Evolutionary conservation across 2,113 vertebrate species (phyloP).

Genomic region (Chloropsis cyanopogon): DNA sequence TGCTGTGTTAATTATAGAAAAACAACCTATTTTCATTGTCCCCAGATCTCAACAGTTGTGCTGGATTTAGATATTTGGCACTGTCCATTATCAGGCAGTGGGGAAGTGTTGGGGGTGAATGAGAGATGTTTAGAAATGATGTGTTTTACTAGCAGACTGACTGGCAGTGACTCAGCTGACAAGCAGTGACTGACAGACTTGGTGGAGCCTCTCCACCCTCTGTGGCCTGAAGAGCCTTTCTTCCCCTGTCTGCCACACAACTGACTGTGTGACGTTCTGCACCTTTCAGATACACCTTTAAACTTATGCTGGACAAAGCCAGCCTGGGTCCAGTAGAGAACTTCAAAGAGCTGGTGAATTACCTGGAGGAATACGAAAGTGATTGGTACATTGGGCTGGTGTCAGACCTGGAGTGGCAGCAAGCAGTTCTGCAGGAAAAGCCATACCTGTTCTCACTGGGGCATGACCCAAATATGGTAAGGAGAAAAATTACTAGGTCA

Average conservation of each 20-base stretch:
- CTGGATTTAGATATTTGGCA: background rate
- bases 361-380: constrained; percentile 87
- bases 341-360: constrained; percentile 84
- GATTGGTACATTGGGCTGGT: constrained; percentile 94
- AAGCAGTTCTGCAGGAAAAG: constrained; percentile 90
- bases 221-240: background rate
- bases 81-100: background rate
- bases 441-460: constrained; percentile 93
- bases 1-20: background rate
- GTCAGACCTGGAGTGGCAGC: constrained; percentile 90
- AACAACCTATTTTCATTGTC: background rate
- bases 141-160: background rate
- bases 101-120: background rate
- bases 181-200: background rate
- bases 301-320: constrained; percentile 94
- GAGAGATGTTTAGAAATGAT: background rate
- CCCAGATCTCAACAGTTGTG: background rate
- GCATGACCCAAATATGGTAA: constrained; percentile 92
- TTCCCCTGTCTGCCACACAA: background rate
- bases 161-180: background rate
- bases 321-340: constrained; percentile 88
- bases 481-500: background rate
- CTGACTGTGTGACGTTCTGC: background rate
- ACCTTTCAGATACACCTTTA: constrained; percentile 87
- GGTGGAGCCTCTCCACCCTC: background rate